A percentile compares a stretch with the other conserved stretches of the same genome.
phyloP scores from a whole-genome alignment of 2,797 vertebrate species.

The Anguilla megastoma region DNA sequence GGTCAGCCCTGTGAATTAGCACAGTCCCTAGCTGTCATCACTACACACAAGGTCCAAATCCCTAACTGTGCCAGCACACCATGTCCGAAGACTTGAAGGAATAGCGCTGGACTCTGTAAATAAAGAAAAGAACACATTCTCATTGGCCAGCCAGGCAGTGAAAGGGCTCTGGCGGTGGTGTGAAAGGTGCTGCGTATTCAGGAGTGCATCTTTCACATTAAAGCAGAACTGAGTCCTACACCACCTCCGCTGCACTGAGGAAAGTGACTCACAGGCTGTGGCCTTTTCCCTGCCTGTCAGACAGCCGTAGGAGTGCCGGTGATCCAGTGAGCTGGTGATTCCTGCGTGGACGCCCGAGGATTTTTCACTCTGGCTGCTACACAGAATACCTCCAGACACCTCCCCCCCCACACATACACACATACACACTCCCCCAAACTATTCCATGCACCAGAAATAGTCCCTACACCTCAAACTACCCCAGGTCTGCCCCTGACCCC shows the following conservation, averaged over 20 bases:
- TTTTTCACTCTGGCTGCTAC: not conserved
- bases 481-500: not conserved
- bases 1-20: not conserved
- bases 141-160: not conserved
- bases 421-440: not conserved
- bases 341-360: not conserved
- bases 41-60: not conserved
- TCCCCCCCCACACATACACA: too few relatives aligned
- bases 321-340: not conserved
- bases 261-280: not conserved
- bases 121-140: not conserved
- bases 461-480: not conserved
- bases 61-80: not conserved
- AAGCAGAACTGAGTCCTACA: not conserved
- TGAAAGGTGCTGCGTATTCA: slow-evolving; percentile 8
- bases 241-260: not conserved
- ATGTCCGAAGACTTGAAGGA: not conserved
- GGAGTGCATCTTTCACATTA: slow-evolving; percentile 31
- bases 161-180: not conserved
- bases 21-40: not conserved
- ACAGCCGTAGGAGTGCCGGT: not conserved
- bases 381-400: not conserved
- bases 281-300: slow-evolving; percentile 1
- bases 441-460: not conserved
- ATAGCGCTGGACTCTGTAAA: not conserved